Evolutionary conservation across 2,888 invertebrate species (phyloP), one percentile per base, ranked within the genome.

Genomic region (Laothoe populi): DNA sequence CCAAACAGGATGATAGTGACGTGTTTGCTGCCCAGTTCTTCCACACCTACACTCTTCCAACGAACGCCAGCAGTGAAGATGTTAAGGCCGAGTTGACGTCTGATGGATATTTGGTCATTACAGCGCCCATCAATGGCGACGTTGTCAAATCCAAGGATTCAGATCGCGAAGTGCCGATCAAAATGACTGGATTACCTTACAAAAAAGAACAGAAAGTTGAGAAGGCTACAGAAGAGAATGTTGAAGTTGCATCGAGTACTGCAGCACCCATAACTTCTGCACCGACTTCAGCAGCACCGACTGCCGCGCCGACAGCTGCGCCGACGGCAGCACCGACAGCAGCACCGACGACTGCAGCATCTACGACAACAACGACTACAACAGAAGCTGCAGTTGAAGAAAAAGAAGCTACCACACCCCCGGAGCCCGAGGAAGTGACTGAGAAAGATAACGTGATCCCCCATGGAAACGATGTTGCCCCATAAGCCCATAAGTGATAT

Each of bases 11-110:
- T 8, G 87, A 86, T 63, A 84, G 76, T 61, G 91, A 91, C 60
- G 62, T 90, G 23, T 88, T 88, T 65, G 89, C 91, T 16, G 90
- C 87, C 73, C 89, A 92, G 76, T 92, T 92, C 84, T 90, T 87
- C 87, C 91, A 92, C 68, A 92, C 92, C 0, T 92, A 92, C 74
- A 83, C 85, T 0, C 63, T 91, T 62, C 92, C 92, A 2, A 65
- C 69, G 0, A 92, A 92, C 77, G 78, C 87, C 4, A 88, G 84
- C 64, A 83, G 79, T 0, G 59, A 80, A 13, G 88, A 86, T 63
- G 87, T 92, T 31, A 83, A 82, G 0, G 91, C 92, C 13, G 75
- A 82, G 42, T 64, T 89, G 2, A 76, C 79, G 19, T 82, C 66
- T 61, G 89, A 92, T 59, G 85, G 84, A 10, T 82, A 74, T 71